Percentiles rank a stretch among this genome's conserved stretches.
Evolutionary conservation across 2,888 invertebrate genomes (phyloP).

Genomic region (Drosophila macrothrix): DNA sequence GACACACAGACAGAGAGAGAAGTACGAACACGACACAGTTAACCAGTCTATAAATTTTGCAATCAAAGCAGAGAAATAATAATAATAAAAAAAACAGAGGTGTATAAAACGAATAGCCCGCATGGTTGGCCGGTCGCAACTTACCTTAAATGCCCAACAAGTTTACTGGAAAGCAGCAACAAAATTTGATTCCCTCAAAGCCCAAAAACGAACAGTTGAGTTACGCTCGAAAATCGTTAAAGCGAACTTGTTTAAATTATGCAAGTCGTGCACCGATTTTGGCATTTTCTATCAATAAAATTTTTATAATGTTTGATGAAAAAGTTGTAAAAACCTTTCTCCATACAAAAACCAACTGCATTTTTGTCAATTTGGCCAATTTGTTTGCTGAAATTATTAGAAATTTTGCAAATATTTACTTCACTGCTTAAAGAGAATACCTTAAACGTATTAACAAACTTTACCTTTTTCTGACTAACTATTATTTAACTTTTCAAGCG

Average conservation of each 20-base stretch:
- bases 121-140: conserved; percentile 9
- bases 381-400: not conserved
- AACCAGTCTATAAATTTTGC: conserved; percentile 38
- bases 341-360: not conserved
- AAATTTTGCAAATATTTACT: not conserved
- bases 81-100: conserved; percentile 11
- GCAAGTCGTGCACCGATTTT: conserved; percentile 38
- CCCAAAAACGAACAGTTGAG: conserved; percentile 36
- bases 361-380: not conserved
- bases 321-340: not conserved
- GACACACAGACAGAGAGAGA: conserved; percentile 18
- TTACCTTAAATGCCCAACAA: conserved; percentile 17
- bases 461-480: not conserved
- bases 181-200: conserved; percentile 26
- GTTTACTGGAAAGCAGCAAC: conserved; percentile 11
- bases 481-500: not conserved
- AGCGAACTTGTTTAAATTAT: conserved; percentile 24
- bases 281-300: conserved; percentile 23
- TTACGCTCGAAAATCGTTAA: conserved; percentile 21
- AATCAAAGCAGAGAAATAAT: conserved; percentile 16
- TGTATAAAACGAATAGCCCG: conserved; percentile 22
- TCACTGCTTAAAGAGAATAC: not conserved
- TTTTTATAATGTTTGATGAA: conserved; percentile 1
- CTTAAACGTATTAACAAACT: not conserved
- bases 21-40: conserved; percentile 52